Conservation (phyloP, 1,140 invertebrate species). For the Leptoteleia sp. region DNA sequence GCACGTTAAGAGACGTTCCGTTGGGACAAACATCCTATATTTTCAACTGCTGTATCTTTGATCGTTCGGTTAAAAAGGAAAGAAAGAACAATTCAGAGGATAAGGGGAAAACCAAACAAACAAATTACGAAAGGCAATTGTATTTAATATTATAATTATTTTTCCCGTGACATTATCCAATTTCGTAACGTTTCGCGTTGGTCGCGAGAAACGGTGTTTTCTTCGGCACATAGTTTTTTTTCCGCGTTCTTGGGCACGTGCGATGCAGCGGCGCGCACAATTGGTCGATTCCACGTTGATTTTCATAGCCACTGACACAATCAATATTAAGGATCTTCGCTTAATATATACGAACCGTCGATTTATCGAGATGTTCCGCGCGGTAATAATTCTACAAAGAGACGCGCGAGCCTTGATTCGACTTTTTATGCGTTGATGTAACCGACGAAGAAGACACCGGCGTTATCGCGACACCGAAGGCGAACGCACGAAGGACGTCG, state of each 20-base stretch:
- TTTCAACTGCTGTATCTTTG: constrained; percentile 14
- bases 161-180: constrained; percentile 21
- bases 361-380: constrained; percentile 51
- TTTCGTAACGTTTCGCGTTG: constrained; percentile 36
- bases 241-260: constrained; percentile 63
- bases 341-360: constrained; percentile 47
- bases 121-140: constrained; percentile 32
- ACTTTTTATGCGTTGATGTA: constrained; percentile 64
- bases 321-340: constrained; percentile 52
- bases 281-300: constrained; percentile 48
- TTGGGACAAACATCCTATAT: constrained; percentile 2
- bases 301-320: constrained; percentile 64
- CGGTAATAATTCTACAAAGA: constrained; percentile 62
- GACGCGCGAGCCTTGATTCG: constrained; percentile 55
- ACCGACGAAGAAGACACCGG: constrained; percentile 51
- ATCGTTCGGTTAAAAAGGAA: constrained; percentile 8
- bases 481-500: constrained; percentile 50
- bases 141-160: constrained; percentile 23
- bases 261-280: constrained; percentile 31
- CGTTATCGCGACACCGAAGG: constrained; percentile 40
- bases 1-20: too few relatives aligned
- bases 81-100: too few relatives aligned
- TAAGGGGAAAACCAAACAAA: constrained; percentile 23
- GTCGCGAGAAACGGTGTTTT: constrained; percentile 7
- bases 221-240: constrained; percentile 17